These are phyloP conservation scores for Syngnathus typhle DNA, from an alignment of 2,113 vertebrate species.

Conservation along the genomic window DNA sequence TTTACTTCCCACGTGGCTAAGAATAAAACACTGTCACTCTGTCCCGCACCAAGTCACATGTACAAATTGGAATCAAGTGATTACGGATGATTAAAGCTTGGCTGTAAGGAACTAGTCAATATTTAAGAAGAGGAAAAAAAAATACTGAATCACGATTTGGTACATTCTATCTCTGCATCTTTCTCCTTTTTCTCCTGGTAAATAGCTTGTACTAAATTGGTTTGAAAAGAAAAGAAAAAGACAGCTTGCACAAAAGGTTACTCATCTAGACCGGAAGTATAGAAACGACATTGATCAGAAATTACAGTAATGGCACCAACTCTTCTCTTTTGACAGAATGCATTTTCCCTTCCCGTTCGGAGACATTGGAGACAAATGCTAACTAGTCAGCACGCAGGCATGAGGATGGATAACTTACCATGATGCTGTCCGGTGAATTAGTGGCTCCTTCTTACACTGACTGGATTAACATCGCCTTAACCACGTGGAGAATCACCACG, in stretches of 20 bases:
- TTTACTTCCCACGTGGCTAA: slow-evolving; percentile 13
- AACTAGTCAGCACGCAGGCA: background rate
- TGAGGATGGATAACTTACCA: slow-evolving; percentile 56
- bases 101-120: background rate
- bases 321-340: background rate
- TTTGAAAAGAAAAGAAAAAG: background rate
- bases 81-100: background rate
- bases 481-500: slow-evolving; percentile 17
- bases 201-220: background rate
- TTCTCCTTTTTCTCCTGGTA: background rate
- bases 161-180: background rate
- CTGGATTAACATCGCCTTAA: slow-evolving; percentile 50
- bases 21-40: slow-evolving; percentile 14
- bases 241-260: background rate
- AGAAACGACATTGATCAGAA: background rate
- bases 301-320: background rate
- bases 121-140: background rate
- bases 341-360: background rate
- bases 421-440: slow-evolving; percentile 41
- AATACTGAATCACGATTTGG: background rate
- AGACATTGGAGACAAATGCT: background rate
- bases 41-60: background rate
- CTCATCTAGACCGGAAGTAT: background rate
- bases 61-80: background rate
- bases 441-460: slow-evolving; percentile 21